Percentiles rank a stretch among this genome's conserved stretches.
Conservation (phyloP, 2,113 vertebrate genomes). For the Uria aalge region DNA sequence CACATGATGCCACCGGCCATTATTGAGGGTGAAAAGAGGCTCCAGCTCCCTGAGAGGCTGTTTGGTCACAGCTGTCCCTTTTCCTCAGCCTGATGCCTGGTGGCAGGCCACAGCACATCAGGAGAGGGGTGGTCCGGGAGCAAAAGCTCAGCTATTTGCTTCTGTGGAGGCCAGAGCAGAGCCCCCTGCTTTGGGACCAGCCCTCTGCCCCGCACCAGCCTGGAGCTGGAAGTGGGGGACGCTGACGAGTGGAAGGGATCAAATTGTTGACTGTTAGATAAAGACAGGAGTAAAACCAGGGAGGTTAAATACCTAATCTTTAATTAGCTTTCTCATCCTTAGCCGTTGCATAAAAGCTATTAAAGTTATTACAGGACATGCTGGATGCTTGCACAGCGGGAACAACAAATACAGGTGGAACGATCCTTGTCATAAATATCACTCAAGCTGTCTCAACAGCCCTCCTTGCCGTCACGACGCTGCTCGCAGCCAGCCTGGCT, state of each 20-base stretch:
- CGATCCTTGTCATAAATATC: neutral
- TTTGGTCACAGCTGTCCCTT: neutral
- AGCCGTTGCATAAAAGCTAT: neutral
- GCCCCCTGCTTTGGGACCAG: neutral
- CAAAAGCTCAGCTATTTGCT: neutral
- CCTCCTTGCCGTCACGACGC: neutral
- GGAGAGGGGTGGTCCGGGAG: neutral
- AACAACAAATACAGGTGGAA: neutral
- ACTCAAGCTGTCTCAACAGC: neutral
- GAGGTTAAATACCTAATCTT: neutral
- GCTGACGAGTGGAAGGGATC: neutral
- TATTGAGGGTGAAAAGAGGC: neutral
- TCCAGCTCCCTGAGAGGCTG: neutral
- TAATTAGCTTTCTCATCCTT: neutral
- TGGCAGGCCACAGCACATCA: neutral
- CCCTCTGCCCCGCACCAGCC: neutral
- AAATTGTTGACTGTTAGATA: neutral
- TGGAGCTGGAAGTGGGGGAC: neutral
- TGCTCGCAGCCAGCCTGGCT: neutral
- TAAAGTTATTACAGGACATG: neutral
- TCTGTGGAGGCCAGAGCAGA: neutral
- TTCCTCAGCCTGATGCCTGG: neutral
- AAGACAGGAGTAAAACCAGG: neutral
- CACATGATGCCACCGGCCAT: neutral
- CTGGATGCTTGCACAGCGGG: constrained; percentile 7